A percentile compares a stretch with the other conserved stretches of the same genome.
These are phyloP conservation scores for Ramazzottius varieornatus DNA, from an alignment of 2,888 invertebrate species.

Conservation along the genomic window DNA sequence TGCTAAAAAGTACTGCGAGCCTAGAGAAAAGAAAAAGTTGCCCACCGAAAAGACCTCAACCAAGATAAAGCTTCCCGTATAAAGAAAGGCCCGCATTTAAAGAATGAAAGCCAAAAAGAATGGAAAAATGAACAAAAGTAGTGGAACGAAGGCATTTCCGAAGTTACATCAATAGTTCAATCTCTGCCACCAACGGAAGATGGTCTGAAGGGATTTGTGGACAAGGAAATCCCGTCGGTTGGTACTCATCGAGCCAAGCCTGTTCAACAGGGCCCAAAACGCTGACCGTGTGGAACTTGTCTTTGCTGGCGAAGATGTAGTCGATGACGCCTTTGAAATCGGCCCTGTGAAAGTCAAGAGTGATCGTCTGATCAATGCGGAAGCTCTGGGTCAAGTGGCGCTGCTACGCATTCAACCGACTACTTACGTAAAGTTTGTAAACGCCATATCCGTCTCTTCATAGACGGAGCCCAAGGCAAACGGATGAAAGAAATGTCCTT, in stretches of 20 bases:
- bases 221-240: conserved; percentile 89
- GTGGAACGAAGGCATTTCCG: no score
- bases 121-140: no score
- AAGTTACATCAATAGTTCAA: no score
- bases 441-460: conserved; percentile 80
- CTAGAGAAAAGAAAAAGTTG: no score
- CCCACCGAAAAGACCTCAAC: no score
- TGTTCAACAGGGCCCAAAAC: conserved; percentile 73
- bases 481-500: conserved; percentile 25
- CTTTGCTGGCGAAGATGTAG: conserved; percentile 92
- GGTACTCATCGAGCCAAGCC: conserved; percentile 67
- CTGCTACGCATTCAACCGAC: background rate
- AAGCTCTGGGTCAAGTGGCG: background rate
- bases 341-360: conserved; percentile 36
- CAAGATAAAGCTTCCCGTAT: no score
- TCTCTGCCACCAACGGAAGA: conserved; percentile 63
- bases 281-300: conserved; percentile 77
- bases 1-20: no score
- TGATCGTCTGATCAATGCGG: background rate
- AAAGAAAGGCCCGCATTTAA: no score
- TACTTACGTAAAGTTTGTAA: conserved; percentile 85
- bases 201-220: conserved; percentile 90
- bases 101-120: no score
- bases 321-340: conserved; percentile 99
- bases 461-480: conserved; percentile 84